Evolutionary conservation across 2,797 vertebrate species (phyloP).

Genomic region (Manis crassicaudata): DNA sequence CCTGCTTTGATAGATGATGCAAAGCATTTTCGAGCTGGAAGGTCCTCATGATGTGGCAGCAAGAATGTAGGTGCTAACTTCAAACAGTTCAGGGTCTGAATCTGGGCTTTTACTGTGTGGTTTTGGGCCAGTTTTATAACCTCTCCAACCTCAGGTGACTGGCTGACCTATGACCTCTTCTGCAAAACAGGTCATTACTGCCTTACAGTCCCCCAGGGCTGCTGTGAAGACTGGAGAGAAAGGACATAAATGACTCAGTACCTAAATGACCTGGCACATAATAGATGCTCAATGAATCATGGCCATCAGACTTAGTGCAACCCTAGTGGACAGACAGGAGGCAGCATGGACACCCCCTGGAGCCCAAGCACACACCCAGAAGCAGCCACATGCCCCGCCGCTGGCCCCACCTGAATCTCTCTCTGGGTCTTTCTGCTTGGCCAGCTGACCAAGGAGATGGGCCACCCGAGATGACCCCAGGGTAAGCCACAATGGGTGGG

Average conservation of each 20-base stretch:
- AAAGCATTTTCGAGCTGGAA: not conserved
- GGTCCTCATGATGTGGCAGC: fast-evolving
- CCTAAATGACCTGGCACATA: not conserved
- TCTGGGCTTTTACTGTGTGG: not conserved
- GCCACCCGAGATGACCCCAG: not conserved
- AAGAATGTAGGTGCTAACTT: not conserved
- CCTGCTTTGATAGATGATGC: not conserved
- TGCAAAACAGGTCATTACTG: not conserved
- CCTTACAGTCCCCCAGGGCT: not conserved
- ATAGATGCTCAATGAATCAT: not conserved
- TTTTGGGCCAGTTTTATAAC: not conserved
- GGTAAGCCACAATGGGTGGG: not conserved
- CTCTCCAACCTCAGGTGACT: not conserved
- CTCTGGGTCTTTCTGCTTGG: not conserved
- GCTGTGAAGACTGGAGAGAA: not conserved
- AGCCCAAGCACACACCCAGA: not conserved
- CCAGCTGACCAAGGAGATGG: not conserved
- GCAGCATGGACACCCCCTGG: fast-evolving
- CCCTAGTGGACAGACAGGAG: not conserved
- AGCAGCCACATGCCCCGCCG: not conserved
- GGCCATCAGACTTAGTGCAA: not conserved
- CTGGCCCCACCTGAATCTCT: fast-evolving
- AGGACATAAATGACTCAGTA: not conserved
- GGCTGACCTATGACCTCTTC: not conserved
- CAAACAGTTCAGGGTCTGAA: not conserved